Evolutionary conservation across 2,888 invertebrate species (phyloP).

Genomic region (Bhutanitis thaidina): DNA sequence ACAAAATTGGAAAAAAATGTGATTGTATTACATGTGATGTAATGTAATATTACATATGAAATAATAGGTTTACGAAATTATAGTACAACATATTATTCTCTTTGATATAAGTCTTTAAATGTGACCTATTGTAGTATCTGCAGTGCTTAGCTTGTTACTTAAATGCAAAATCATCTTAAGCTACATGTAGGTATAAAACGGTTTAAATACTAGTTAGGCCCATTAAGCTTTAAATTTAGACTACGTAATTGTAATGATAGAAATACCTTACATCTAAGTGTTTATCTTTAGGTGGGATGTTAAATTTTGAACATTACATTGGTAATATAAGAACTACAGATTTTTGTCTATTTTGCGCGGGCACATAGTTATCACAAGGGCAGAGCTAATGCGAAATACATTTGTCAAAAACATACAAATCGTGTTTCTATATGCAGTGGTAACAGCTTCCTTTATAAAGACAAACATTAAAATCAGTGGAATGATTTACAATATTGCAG

Average conservation of each 20-base stretch:
- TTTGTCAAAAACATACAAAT: constrained; percentile 1
- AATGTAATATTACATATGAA: too few relatives aligned
- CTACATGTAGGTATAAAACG: constrained; percentile 7
- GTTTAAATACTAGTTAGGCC: constrained; percentile 5
- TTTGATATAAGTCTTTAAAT: background rate
- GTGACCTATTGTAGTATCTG: constrained; percentile 3
- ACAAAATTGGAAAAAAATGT: constrained; percentile 1
- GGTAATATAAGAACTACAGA: background rate
- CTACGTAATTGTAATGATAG: constrained; percentile 13
- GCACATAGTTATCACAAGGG: background rate
- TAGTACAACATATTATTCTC: background rate
- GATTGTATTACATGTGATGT: constrained; percentile 9
- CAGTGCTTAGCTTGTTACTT: constrained; percentile 5
- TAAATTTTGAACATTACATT: constrained; percentile 26
- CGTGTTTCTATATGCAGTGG: constrained; percentile 4
- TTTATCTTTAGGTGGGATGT: constrained; percentile 31
- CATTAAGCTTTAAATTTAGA: constrained; percentile 7
- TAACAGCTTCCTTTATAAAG: constrained; percentile 13
- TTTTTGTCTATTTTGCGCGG: background rate
- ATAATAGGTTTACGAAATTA: background rate
- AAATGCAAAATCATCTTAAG: constrained; percentile 16
- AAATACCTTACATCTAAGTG: constrained; percentile 15
- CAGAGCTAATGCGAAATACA: constrained; percentile 4
- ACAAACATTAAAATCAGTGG: constrained; percentile 18
- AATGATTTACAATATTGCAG: constrained; percentile 19